These are phyloP conservation scores for Stenopsyche tienmushanensis DNA, from an alignment of 1,140 invertebrate species.

Conservation along the genomic window DNA sequence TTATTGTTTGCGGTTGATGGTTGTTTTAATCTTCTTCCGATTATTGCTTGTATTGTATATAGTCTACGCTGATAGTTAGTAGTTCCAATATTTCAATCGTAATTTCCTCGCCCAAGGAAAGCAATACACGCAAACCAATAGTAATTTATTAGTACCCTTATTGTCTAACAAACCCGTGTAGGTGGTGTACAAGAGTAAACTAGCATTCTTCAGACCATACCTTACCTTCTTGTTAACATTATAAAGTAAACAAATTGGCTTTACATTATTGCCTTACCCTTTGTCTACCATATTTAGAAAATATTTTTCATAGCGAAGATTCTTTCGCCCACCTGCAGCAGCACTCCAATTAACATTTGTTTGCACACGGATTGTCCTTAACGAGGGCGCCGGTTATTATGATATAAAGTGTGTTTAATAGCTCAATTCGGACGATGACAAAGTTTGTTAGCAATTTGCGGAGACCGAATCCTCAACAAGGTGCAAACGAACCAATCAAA, in stretches of 20 bases:
- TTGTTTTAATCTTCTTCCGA: too few relatives aligned
- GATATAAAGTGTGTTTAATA: neutral
- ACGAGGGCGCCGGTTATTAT: neutral
- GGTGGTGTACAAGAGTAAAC: slow-evolving; percentile 5
- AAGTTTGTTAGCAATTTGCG: too few relatives aligned
- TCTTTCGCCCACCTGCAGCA: neutral
- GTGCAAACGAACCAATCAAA: too few relatives aligned
- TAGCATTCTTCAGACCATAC: slow-evolving; percentile 4
- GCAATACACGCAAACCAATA: neutral
- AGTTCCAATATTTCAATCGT: too few relatives aligned
- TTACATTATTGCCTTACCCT: slow-evolving; percentile 3
- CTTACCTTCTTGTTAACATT: slow-evolving; percentile 28
- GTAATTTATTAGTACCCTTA: slow-evolving; percentile 12
- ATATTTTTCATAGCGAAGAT: slow-evolving; percentile 10
- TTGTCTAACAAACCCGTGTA: slow-evolving; percentile 10
- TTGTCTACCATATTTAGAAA: slow-evolving; percentile 15
- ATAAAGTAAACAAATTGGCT: slow-evolving; percentile 28
- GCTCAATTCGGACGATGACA: too few relatives aligned
- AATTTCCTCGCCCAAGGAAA: too few relatives aligned
- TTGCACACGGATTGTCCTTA: too few relatives aligned
- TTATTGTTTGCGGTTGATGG: too few relatives aligned
- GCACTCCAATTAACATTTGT: neutral
- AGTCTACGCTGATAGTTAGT: too few relatives aligned
- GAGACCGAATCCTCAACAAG: too few relatives aligned
- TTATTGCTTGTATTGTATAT: too few relatives aligned